phyloP scores from a whole-genome alignment of 2,797 vertebrate genomes.

The Bufotes viridis region DNA sequence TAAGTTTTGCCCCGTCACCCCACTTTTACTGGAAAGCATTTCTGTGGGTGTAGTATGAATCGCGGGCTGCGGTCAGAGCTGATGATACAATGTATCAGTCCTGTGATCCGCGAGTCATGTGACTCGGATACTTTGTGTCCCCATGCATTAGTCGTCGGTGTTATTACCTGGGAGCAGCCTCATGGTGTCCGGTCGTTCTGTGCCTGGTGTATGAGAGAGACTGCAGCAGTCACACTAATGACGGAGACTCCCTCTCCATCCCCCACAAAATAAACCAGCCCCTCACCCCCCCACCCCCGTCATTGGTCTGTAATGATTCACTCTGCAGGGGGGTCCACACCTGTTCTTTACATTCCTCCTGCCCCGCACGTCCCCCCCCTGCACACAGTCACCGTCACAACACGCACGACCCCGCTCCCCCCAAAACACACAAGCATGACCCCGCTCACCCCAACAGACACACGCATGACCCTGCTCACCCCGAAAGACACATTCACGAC shows the following conservation, averaged over 20 bases:
- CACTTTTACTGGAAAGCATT: not conserved
- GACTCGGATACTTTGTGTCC: not conserved
- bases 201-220: not conserved
- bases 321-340: not conserved
- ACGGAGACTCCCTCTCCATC: not conserved
- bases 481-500: not conserved
- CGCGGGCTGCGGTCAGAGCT: not conserved
- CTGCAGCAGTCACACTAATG: not conserved
- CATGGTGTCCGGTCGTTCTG: not conserved
- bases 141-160: not conserved
- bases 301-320: not conserved
- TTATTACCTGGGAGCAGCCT: not conserved
- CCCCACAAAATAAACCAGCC: not conserved
- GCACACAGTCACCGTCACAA: not conserved
- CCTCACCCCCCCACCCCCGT: not conserved
- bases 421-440: not conserved
- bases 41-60: not conserved
- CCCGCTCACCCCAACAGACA: not conserved
- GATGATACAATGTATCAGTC: not conserved
- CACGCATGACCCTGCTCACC: not conserved
- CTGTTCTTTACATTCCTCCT: not conserved
- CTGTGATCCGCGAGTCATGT: not conserved
- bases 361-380: not conserved
- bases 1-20: not conserved
- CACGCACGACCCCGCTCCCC: not conserved